Evolutionary conservation across 2,113 vertebrate species (phyloP), one percentile per base, ranked within the genome.

Genomic region (Bambusicola thoracicus): DNA sequence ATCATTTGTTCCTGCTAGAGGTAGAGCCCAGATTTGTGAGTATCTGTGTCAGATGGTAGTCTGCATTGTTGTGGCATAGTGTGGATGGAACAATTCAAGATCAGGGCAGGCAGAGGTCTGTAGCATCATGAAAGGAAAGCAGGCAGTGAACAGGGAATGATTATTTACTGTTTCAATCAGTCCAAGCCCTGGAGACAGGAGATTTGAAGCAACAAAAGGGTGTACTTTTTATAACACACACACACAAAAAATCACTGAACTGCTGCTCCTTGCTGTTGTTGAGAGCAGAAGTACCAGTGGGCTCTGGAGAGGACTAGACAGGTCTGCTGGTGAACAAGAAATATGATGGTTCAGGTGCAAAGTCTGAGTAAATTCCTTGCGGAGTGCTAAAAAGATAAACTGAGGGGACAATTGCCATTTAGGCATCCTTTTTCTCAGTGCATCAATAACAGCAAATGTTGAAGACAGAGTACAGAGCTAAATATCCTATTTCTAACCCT

Each of bases 131-230:
- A 76, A 84, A 94, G 38, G 32, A 34, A 86, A 73, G 49, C 29
- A 83, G 76, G 56, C 77, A 91, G 68, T 22, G 43, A 92, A 68
- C 20, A 38, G 32, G 79, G 62, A 73, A 95, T 61, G 58, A 58
- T 80, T 80, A 69, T 62, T 80, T 65, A 46, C 59, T 32, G 44
- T 70, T 91, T 59, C 53, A 49, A 41, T 25, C 49, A 73, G 65
- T 43, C 40, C 18, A 44, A 85, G 66, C 63, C 53, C 59, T 32
- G 66, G 20, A 89, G 44, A 74, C 59, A 58, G 55, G 49, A 89
- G 81, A 32, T 32, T 76, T 66, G 41, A 80, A 80, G 76, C 53
- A 82, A 80, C 72, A 91, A 95, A 94, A 94, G 32, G 62, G 63
- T 80, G 69, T 15, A 65, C 58, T 87, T 87, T 66, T 81, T 93